Conservation (phyloP, 2,888 invertebrate species). For the Aproaerema taeniolella region DNA sequence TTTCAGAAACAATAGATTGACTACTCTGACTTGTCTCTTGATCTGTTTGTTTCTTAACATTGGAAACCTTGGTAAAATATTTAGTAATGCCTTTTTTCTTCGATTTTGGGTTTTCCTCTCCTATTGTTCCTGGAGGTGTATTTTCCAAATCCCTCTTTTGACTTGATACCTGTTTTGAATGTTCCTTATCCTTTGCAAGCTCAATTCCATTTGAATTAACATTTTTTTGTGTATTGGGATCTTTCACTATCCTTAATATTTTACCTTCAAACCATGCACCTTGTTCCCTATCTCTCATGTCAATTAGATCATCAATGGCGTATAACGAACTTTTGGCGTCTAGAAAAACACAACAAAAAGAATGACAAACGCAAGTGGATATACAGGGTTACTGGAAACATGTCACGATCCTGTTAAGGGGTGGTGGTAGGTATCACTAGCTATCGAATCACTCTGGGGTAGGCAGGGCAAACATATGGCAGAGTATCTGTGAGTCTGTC, state of each 20-base stretch:
- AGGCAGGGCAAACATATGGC: too few relatives aligned
- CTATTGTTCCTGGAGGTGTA: conserved; percentile 27
- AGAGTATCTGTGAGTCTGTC: too few relatives aligned
- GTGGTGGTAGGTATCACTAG: too few relatives aligned
- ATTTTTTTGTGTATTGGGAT: conserved; percentile 28
- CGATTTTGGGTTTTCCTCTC: conserved; percentile 25
- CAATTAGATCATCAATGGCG: conserved; percentile 80
- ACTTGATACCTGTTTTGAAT: not conserved
- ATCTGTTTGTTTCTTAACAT: conserved; percentile 21
- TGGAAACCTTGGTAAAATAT: conserved; percentile 42
- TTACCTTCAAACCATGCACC: conserved; percentile 87
- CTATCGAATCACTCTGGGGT: too few relatives aligned
- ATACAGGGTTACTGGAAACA: too few relatives aligned
- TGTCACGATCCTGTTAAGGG: too few relatives aligned
- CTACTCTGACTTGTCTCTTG: too few relatives aligned
- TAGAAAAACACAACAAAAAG: not conserved
- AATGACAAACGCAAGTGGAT: too few relatives aligned
- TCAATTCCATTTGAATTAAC: not conserved
- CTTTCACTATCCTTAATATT: conserved; percentile 71
- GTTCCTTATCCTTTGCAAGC: not conserved
- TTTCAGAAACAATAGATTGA: conserved; percentile 20
- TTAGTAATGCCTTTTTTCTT: conserved; percentile 41
- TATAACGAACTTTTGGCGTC: conserved; percentile 58
- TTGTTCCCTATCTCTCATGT: conserved; percentile 77
- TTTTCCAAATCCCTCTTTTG: conserved; percentile 33